phyloP scores from a whole-genome alignment of 2,113 vertebrate species.

The Riparia riparia region DNA sequence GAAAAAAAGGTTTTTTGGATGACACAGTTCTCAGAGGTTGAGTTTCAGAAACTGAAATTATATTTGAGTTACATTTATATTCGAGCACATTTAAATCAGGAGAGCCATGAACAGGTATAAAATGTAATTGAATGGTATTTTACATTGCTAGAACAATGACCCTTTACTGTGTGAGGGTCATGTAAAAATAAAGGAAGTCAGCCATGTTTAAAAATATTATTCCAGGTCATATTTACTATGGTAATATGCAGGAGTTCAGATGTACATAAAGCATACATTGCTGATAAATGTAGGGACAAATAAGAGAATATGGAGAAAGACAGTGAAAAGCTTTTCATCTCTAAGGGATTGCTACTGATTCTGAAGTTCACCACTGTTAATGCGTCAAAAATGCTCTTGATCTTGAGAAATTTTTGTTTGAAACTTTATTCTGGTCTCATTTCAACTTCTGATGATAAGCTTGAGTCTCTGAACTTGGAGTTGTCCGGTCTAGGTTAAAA shows the following conservation, averaged over 20 bases:
- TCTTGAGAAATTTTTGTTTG: neutral
- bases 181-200: neutral
- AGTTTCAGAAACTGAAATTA: neutral
- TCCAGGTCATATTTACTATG: neutral
- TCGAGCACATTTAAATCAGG: accelerated
- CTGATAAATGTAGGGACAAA: neutral
- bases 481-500: neutral
- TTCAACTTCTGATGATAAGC: neutral
- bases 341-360: neutral
- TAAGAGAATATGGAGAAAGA: neutral
- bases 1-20: neutral
- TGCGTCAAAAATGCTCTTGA: neutral
- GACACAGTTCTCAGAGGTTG: neutral
- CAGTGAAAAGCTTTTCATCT: neutral
- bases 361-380: neutral
- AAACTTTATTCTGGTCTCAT: neutral
- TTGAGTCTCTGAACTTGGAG: neutral
- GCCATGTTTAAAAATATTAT: neutral
- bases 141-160: neutral
- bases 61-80: neutral
- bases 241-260: neutral
- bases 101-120: neutral
- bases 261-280: neutral
- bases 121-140: neutral
- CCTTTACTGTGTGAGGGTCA: neutral